Evolutionary conservation across 2,797 vertebrate species (phyloP), one percentile per base, ranked within the genome.

Genomic region (Acomys russatus): DNA sequence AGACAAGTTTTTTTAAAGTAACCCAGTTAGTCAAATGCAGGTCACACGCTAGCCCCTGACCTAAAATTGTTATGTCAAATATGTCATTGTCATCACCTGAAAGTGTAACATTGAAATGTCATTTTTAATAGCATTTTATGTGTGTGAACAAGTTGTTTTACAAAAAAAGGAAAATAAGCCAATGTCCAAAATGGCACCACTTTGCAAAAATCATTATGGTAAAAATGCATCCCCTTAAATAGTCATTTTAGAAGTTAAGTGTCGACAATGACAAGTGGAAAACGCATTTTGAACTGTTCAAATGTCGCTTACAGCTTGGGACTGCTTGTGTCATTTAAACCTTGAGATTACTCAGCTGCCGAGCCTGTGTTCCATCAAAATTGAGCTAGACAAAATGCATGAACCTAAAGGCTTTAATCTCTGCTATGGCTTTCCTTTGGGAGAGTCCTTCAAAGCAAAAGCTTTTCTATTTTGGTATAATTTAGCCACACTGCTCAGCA

Each of bases 61-160:
- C 90, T 93, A 70, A 96, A 86, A 59, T 79, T 93, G 38, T 71
- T 93, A 93, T 20, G 33, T 83, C 76, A 93, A 88, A 78, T 83
- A 14, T 88, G 20, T 78, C 73, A 90, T 63, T 88, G 86, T 76
- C 28, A 44, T 92, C 94, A 54, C 85, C 73, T 77, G 49, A 96
- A 90, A 77, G 14, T 44, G 70, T 54, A 70, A 61, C 51, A 30
- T 80, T 88, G 30, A 96, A 90, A 90, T 90, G 20, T 90, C 88
- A 88, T 61, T 77, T 88, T 94, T 80, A 59, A 95, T 17, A 68
- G 22, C 63, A 35, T 70, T 66, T 68, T 54, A 3, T 95, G 84
- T 91, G 82, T 35, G 4, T 91, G 51, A 76, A 91, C 33, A 92
- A 83, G 73, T 76, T 78, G 4, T 86, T 91, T 85, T 35, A 44